Conservation (phyloP, 2,888 invertebrate genomes). For the Drosophila colorata region DNA sequence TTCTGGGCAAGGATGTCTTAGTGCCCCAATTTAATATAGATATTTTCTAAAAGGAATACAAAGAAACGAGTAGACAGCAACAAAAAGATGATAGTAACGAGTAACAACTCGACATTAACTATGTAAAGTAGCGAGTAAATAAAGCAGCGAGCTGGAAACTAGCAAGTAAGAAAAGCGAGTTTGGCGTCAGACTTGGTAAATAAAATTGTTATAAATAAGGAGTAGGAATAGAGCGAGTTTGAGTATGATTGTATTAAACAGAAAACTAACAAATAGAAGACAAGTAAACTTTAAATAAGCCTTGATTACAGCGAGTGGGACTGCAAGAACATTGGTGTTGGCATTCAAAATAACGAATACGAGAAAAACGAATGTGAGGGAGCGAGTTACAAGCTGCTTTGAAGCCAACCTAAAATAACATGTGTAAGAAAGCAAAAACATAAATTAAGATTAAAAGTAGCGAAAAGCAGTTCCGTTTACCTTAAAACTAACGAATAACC, state of each 20-base stretch:
- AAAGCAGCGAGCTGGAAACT: background rate
- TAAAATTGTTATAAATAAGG: background rate
- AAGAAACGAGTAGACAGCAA: background rate
- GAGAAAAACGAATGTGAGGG: too few relatives aligned
- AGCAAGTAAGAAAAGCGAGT: background rate
- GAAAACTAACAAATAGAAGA: background rate
- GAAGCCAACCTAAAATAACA: too few relatives aligned
- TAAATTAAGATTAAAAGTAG: too few relatives aligned
- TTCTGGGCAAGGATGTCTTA: background rate
- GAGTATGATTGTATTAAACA: background rate
- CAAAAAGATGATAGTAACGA: background rate
- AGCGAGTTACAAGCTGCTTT: too few relatives aligned
- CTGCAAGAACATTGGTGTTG: too few relatives aligned
- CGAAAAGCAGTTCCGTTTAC: too few relatives aligned
- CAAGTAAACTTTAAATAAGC: background rate
- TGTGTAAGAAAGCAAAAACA: too few relatives aligned
- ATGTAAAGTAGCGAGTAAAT: background rate
- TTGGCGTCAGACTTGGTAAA: background rate
- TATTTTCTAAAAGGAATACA: background rate
- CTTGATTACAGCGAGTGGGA: background rate
- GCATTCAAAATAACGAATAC: too few relatives aligned
- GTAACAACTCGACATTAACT: background rate
- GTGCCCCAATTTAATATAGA: background rate
- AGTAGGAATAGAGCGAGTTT: background rate
- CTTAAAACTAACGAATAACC: too few relatives aligned